Conservation (phyloP, 2,113 vertebrate genomes). For the Semicossyphus pulcher region DNA sequence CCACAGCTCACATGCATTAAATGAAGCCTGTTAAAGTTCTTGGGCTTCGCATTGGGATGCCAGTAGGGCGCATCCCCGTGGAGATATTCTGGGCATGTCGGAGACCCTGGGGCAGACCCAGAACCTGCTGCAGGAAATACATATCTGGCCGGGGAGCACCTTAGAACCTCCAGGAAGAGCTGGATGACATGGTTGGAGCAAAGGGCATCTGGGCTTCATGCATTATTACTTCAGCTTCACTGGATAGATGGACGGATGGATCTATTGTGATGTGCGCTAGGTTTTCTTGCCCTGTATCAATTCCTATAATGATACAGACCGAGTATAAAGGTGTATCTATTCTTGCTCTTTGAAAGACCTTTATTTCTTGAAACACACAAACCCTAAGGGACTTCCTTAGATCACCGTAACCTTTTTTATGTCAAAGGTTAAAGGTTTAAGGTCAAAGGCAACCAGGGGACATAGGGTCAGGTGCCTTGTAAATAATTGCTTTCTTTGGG, state of each 20-base stretch:
- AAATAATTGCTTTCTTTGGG: not conserved
- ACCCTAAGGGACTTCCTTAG: not conserved
- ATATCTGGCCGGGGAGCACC: conserved; percentile 38
- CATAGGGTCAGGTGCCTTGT: not conserved
- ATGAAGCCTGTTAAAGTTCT: conserved; percentile 14
- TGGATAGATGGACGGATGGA: not conserved
- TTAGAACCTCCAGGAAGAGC: not conserved
- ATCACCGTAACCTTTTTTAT: not conserved
- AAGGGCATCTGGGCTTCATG: conserved; percentile 16
- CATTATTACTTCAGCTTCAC: conserved; percentile 8
- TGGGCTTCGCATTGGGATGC: not conserved
- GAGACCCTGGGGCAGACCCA: conserved; percentile 19
- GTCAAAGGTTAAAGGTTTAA: conserved; percentile 27
- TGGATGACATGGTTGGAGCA: conserved; percentile 1
- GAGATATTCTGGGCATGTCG: conserved; percentile 39
- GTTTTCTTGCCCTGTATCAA: not conserved
- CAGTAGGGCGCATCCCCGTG: not conserved
- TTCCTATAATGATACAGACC: not conserved
- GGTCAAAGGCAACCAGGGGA: conserved; percentile 1
- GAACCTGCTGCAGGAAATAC: conserved; percentile 46
- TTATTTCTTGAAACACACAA: not conserved
- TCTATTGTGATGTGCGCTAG: not conserved
- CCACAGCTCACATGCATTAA: conserved; percentile 3
- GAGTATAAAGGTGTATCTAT: not conserved
- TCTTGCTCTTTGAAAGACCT: not conserved